These are phyloP conservation scores for Acrossocheilus wenchowensis DNA, from an alignment of 2,797 vertebrate species.

Conservation along the genomic window DNA sequence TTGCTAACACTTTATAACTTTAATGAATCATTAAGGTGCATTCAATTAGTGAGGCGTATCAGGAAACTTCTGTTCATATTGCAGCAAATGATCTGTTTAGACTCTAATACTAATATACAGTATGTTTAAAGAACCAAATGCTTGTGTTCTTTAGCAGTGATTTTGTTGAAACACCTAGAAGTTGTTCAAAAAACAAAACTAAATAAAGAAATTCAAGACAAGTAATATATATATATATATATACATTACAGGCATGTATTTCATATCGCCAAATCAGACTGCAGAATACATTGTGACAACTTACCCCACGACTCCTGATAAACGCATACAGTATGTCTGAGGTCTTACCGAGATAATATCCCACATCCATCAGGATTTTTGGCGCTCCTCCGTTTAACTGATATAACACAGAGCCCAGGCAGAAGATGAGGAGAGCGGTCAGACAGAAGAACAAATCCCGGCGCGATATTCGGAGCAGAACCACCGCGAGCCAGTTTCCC, in stretches of 20 bases:
- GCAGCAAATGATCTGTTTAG: neutral
- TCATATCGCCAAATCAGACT: neutral
- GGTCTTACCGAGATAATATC: constrained; percentile 83
- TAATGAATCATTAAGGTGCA: neutral
- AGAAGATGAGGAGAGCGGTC: constrained; percentile 82
- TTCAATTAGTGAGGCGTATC: neutral
- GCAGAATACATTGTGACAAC: neutral
- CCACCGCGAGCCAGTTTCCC: constrained; percentile 70
- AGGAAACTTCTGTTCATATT: neutral
- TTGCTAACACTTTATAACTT: neutral
- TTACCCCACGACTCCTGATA: neutral
- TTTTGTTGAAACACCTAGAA: neutral
- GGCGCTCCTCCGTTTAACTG: constrained; percentile 84
- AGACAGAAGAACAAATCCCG: constrained; percentile 84
- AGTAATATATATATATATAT: neutral
- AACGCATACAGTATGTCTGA: neutral
- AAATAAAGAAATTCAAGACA: neutral
- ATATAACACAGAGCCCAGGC: constrained; percentile 81
- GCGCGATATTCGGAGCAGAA: constrained; percentile 79
- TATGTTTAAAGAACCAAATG: neutral
- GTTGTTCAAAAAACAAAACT: neutral
- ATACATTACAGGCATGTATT: no score
- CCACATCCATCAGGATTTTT: constrained; percentile 80
- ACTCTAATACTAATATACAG: neutral
- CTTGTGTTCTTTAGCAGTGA: neutral